phyloP scores from a whole-genome alignment of 2,888 invertebrate species.

The Ganaspis brasiliensis region DNA sequence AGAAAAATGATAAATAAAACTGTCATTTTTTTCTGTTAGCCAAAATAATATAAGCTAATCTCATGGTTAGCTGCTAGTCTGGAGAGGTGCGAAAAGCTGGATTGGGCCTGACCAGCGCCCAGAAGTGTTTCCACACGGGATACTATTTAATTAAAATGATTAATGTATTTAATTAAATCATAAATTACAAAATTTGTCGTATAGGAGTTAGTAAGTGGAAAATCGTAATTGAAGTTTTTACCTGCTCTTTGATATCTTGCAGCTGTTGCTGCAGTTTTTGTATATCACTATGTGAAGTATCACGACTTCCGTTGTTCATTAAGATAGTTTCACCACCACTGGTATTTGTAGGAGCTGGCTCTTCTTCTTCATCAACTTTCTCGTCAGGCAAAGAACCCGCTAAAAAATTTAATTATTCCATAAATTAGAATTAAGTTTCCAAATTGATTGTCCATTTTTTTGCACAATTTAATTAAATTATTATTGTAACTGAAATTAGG shows the following conservation, averaged over 20 bases:
- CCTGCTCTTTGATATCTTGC: conserved; percentile 98
- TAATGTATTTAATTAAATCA: too few relatives aligned
- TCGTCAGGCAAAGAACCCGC: conserved; percentile 82
- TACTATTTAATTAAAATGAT: too few relatives aligned
- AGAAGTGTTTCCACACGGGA: too few relatives aligned
- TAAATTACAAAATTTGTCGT: neutral
- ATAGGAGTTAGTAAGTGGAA: neutral
- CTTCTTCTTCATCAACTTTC: conserved; percentile 81
- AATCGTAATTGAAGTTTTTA: conserved; percentile 74
- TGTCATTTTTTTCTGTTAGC: too few relatives aligned
- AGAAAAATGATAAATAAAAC: too few relatives aligned
- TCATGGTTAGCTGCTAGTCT: too few relatives aligned
- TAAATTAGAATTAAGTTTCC: conserved; percentile 5
- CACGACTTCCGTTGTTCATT: conserved; percentile 87
- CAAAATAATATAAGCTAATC: too few relatives aligned
- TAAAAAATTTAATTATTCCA: conserved; percentile 50
- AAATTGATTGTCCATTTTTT: neutral
- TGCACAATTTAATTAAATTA: too few relatives aligned
- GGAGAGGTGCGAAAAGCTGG: too few relatives aligned
- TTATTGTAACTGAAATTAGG: too few relatives aligned
- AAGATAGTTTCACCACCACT: conserved; percentile 78
- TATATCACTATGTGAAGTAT: conserved; percentile 88
- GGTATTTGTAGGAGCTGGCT: conserved; percentile 66
- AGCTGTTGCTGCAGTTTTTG: conserved; percentile 96
- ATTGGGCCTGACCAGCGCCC: too few relatives aligned